Conservation (phyloP, 2,888 invertebrate genomes). For the Agrochola litura region DNA sequence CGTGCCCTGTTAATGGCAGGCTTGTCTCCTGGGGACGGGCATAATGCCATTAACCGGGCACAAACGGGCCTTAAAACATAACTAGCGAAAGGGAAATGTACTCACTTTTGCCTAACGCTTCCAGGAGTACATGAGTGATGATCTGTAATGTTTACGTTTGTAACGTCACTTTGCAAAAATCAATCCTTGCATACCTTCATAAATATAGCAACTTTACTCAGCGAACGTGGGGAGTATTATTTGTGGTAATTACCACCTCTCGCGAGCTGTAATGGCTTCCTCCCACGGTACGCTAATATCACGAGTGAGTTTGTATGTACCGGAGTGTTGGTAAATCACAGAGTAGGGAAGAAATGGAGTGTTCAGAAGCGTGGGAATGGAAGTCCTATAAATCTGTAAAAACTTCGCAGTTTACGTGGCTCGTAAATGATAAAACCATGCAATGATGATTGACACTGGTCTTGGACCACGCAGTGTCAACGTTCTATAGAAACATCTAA, state of each 20-base stretch:
- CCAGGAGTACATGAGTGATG: neutral
- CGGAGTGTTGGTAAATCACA: slow-evolving; percentile 3
- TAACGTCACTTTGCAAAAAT: neutral
- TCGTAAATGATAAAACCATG: neutral
- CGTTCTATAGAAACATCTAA: neutral
- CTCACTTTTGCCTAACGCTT: neutral
- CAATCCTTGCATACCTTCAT: neutral
- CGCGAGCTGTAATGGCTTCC: slow-evolving; percentile 7
- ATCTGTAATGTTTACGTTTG: slow-evolving; percentile 3
- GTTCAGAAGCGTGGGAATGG: neutral
- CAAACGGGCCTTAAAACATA: neutral
- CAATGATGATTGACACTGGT: no score
- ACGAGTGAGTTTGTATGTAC: slow-evolving; percentile 8
- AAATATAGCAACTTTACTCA: neutral
- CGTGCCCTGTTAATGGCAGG: neutral
- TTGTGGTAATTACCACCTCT: slow-evolving; percentile 26
- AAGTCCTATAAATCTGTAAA: neutral
- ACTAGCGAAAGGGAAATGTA: no score
- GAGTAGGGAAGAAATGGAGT: neutral
- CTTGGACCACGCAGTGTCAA: no score
- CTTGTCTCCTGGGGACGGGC: neutral
- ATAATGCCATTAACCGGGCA: neutral
- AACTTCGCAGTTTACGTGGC: neutral
- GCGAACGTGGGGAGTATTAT: neutral
- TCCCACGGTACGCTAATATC: slow-evolving; percentile 21